Evolutionary conservation across 2,888 invertebrate genomes (phyloP).

Genomic region (Parnassius smintheus): DNA sequence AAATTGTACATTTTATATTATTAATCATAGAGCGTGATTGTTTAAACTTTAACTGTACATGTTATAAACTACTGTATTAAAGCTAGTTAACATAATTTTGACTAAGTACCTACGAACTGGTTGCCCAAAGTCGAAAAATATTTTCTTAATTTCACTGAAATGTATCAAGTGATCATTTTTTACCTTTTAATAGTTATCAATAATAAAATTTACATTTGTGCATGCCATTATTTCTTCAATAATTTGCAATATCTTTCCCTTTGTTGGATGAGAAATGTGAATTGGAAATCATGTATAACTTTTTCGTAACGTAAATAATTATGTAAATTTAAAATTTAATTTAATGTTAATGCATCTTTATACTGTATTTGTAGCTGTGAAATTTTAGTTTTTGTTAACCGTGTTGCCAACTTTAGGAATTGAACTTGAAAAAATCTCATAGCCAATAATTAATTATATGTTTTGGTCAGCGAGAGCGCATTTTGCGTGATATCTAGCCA

Average conservation of each 20-base stretch:
- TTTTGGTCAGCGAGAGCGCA: conserved; percentile 4
- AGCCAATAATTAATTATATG: not conserved
- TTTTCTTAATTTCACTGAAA: not conserved
- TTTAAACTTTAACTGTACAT: conserved; percentile 56
- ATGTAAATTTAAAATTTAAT: conserved; percentile 2
- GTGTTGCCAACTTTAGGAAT: not conserved
- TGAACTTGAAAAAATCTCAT: not conserved
- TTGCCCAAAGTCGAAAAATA: not conserved
- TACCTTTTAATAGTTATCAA: not conserved
- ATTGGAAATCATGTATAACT: not conserved
- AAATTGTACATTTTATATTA: conserved; percentile 73
- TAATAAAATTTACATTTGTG: conserved; percentile 11
- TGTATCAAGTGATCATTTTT: not conserved
- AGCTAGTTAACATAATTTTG: conserved; percentile 10
- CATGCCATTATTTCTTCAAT: conserved; percentile 20
- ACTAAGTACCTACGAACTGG: conserved; percentile 9
- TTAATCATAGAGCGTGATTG: conserved; percentile 45
- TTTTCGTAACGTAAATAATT: not conserved
- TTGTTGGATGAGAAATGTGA: not conserved
- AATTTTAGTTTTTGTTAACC: not conserved
- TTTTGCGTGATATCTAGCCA: not conserved
- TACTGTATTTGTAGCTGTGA: not conserved
- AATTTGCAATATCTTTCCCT: conserved; percentile 1
- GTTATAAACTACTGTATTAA: conserved; percentile 30
- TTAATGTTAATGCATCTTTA: not conserved